phyloP scores from a whole-genome alignment of 2,888 invertebrate genomes.

The Scaptomyza caliginosa region DNA sequence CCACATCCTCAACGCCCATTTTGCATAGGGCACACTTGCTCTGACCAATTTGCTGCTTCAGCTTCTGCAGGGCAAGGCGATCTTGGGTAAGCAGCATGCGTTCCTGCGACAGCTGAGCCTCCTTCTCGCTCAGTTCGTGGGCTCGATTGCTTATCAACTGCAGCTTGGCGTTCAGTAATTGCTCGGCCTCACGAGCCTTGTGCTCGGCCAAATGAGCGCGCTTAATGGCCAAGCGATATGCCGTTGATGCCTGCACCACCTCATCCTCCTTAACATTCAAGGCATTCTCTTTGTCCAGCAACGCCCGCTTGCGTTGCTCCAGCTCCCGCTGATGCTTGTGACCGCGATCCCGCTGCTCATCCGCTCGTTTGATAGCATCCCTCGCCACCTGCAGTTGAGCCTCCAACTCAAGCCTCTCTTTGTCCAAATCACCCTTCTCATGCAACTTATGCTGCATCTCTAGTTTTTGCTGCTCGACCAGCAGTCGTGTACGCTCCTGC shows the following conservation, averaged over 20 bases:
- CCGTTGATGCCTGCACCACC: constrained; percentile 71
- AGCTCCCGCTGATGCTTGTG: constrained; percentile 81
- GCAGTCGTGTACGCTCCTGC: constrained; percentile 77
- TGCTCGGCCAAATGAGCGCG: constrained; percentile 72
- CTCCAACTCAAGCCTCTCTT: constrained; percentile 80
- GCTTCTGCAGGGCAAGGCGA: constrained; percentile 80
- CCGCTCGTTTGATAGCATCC: constrained; percentile 82
- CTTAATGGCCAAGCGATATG: constrained; percentile 79
- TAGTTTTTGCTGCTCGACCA: constrained; percentile 78
- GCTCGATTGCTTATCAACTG: constrained; percentile 77
- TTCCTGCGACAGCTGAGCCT: constrained; percentile 81
- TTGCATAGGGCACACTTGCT: constrained; percentile 83
- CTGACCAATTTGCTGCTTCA: constrained; percentile 70
- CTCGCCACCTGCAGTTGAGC: constrained; percentile 82
- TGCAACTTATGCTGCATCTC: constrained; percentile 79
- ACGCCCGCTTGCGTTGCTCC: constrained; percentile 80
- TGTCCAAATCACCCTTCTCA: constrained; percentile 60
- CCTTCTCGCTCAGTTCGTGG: constrained; percentile 81
- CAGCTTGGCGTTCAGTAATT: constrained; percentile 79
- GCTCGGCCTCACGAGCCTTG: constrained; percentile 74
- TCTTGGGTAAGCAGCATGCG: constrained; percentile 81
- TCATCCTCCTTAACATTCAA: constrained; percentile 81
- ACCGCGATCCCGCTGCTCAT: constrained; percentile 81
- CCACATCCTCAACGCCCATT: constrained; percentile 77
- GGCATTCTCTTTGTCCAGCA: constrained; percentile 80